Base-by-base conservation (phyloP, 2,888 invertebrate genomes). In the Lasioglossum vierecki region DNA sequence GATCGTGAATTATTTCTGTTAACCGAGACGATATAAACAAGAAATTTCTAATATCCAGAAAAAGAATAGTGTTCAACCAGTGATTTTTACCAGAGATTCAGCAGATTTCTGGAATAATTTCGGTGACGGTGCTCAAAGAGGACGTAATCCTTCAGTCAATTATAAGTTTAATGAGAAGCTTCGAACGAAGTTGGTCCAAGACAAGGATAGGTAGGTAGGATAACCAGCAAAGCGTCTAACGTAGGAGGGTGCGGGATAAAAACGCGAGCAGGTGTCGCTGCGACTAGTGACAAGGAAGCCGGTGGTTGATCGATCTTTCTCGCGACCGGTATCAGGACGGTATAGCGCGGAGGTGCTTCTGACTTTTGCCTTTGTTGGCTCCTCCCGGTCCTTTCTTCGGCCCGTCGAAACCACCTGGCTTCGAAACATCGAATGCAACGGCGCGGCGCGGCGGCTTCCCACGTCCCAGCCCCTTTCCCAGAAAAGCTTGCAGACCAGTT, bases 331-430 rank as follows among this genome's bases (percentile, higher is more conserved):
- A 88, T 88, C 87, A 80, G 87, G 87, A 84, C 68, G 79, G 79
- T 35, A 82, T 78, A 70, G 63, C 53, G 63, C 57, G 39, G 70
- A 78, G 84, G 74, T 73, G 81, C 80, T 84, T 79, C 71, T 76
- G 74, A 60, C 88, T 75, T 84, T 84, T 26, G 79, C 73, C 82
- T 84, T 87, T 79, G 87, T 83, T 80, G 53, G 70, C 78, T 80
- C 80, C 80, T 80, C 80, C 80, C 72, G 77, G 46, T 66, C 84
- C 75, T 90, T 88, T 88, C 90, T 84, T 76, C 57, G 81, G 46
- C 49, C 80, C 80, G 81, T 87, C 91, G 85, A 87, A 82, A 81
- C 83, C 91, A 87, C 83, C 79, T 87, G 88, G 84, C 89, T 89
- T 82, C 85, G 87, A 91, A 88, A 82, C 79, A 80, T 88, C 82